A percentile compares a stretch with the other conserved stretches of the same genome.
Evolutionary conservation across 1,140 invertebrate genomes (phyloP).

Genomic region (Macrobrachium rosenbergii): DNA sequence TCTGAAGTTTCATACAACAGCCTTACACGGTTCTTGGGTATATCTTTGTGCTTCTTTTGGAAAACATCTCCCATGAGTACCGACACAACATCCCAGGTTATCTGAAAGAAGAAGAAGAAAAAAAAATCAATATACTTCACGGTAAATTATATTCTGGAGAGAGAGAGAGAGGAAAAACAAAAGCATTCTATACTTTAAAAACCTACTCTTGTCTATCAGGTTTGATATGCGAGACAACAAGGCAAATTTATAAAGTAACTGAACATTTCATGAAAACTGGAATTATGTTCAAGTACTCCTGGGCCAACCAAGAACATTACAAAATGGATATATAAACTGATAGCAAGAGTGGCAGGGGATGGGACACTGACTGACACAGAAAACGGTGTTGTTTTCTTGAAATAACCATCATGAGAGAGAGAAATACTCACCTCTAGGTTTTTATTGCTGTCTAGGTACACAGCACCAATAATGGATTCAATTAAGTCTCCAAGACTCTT

Average conservation of each 20-base stretch:
- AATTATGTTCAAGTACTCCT: no score
- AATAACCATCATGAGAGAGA: neutral
- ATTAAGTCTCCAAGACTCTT: conserved; percentile 62
- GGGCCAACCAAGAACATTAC: no score
- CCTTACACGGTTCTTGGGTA: conserved; percentile 24
- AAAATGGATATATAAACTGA: no score
- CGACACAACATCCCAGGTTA: conserved; percentile 36
- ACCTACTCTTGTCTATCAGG: no score
- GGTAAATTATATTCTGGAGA: conserved; percentile 5
- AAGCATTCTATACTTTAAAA: neutral
- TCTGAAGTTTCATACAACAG: conserved; percentile 31
- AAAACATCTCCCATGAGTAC: conserved; percentile 38
- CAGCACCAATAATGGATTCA: conserved; percentile 62
- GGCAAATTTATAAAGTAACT: neutral
- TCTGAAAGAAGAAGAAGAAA: conserved; percentile 11
- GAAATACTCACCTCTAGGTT: conserved; percentile 39
- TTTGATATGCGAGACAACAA: neutral
- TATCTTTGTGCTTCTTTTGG: neutral
- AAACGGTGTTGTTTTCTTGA: neutral
- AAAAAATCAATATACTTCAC: neutral
- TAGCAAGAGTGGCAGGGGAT: no score
- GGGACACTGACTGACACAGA: neutral
- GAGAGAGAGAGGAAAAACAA: conserved; percentile 10
- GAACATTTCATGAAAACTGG: no score
- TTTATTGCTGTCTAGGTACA: conserved; percentile 53